phyloP scores from a whole-genome alignment of 2,113 vertebrate genomes.

The Oceanites oceanicus region DNA sequence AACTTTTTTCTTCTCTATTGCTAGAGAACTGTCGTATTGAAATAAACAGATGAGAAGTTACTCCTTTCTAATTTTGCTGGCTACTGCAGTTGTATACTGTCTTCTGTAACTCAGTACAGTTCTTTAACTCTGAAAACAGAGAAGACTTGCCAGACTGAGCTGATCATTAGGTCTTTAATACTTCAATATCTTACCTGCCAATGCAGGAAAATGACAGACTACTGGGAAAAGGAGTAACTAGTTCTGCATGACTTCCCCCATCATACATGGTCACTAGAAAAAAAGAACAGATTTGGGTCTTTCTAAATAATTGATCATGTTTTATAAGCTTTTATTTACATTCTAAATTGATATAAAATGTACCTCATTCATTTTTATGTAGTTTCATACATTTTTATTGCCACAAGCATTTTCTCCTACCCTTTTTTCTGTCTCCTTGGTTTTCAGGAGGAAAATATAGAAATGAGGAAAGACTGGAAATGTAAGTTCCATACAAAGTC shows the following conservation, averaged over 20 bases:
- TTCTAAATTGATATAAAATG: neutral
- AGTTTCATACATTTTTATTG: neutral
- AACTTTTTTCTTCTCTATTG: neutral
- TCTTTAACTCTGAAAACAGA: neutral
- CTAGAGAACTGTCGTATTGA: neutral
- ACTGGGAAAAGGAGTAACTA: neutral
- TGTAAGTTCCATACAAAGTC: neutral
- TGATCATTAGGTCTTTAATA: neutral
- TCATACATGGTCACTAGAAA: neutral
- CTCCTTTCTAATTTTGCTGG: neutral
- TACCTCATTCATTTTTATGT: neutral
- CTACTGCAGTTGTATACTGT: neutral
- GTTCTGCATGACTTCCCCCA: accelerated
- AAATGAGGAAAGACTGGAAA: neutral
- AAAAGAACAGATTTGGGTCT: neutral
- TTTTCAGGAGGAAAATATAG: neutral
- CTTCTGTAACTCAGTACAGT: neutral
- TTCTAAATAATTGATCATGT: neutral
- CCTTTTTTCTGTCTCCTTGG: neutral
- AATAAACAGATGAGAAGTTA: neutral
- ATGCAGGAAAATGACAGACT: neutral
- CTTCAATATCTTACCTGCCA: neutral
- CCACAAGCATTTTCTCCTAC: neutral
- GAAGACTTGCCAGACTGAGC: neutral
- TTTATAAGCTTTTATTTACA: neutral